These are phyloP conservation scores for Xiphias gladius DNA, from an alignment of 2,113 vertebrate genomes.

Conservation along the genomic window DNA sequence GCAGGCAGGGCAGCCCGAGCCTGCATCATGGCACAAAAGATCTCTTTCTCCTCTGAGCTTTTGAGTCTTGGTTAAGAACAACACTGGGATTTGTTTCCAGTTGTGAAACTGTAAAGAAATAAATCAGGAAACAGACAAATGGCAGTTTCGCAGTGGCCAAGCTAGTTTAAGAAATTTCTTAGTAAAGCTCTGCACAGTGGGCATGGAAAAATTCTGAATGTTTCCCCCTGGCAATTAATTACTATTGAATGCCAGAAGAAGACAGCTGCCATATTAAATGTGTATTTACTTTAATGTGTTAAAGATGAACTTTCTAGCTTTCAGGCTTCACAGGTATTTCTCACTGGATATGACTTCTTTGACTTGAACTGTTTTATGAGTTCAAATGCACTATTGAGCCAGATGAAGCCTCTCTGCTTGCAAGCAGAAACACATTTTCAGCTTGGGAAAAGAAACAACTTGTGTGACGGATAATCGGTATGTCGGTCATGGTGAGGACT, in stretches of 20 bases:
- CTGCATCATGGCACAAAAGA: conserved; percentile 60
- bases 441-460: background rate
- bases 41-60: conserved; percentile 63
- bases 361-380: background rate
- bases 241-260: background rate
- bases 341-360: background rate
- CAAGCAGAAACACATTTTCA: background rate
- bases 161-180: background rate
- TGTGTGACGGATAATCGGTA: background rate
- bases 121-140: conserved; percentile 30
- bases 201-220: background rate
- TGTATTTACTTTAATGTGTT: background rate
- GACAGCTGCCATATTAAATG: background rate
- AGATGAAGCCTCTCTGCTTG: background rate
- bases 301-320: background rate
- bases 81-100: conserved; percentile 58
- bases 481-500: conserved; percentile 65
- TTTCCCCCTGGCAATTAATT: background rate
- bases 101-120: conserved; percentile 50
- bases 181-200: conserved; percentile 12
- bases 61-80: conserved; percentile 51
- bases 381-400: background rate
- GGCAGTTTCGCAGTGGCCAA: conserved; percentile 16
- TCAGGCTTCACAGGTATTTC: background rate
- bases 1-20: conserved; percentile 25